Evolutionary conservation across 1,140 invertebrate species (phyloP).

Genomic region (Lasaia peninsularis): DNA sequence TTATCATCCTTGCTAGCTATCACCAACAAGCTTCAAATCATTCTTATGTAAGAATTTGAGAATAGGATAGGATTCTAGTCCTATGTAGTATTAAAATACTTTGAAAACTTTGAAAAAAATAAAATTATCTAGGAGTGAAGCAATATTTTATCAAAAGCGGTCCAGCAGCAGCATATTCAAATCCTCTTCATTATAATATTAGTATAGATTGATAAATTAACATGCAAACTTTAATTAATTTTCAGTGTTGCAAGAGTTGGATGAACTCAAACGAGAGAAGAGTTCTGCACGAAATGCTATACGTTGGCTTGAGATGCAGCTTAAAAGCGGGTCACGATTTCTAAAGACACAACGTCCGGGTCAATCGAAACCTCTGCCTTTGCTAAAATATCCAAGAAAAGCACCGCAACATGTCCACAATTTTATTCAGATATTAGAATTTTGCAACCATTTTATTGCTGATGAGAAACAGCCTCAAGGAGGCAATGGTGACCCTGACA

Average conservation of each 20-base stretch:
- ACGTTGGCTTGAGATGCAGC: conserved; percentile 92
- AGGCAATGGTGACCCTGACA: conserved; percentile 58
- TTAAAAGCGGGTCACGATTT: conserved; percentile 90
- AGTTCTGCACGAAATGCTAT: conserved; percentile 91
- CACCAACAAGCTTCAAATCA: too few species aligned
- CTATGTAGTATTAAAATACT: too few species aligned
- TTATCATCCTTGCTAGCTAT: too few species aligned
- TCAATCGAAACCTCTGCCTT: conserved; percentile 84
- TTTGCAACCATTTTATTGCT: conserved; percentile 68
- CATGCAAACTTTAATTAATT: conserved; percentile 20
- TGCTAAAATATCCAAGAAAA: conserved; percentile 85
- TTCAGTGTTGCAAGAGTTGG: conserved; percentile 90
- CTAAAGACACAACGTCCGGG: conserved; percentile 88
- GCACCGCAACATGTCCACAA: conserved; percentile 60
- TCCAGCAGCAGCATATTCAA: too few species aligned
- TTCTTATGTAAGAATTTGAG: too few species aligned
- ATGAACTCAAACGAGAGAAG: conserved; percentile 89
- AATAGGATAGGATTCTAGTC: too few species aligned
- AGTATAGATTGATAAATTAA: neutral
- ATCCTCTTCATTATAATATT: neutral
- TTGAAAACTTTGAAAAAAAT: too few species aligned
- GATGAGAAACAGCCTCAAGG: conserved; percentile 54
- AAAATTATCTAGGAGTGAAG: too few species aligned
- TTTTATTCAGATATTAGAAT: conserved; percentile 72
- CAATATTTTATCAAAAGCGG: too few species aligned